These are phyloP conservation scores for Eupithecia pulchellata DNA, from an alignment of 2,888 invertebrate species.

Conservation along the genomic window DNA sequence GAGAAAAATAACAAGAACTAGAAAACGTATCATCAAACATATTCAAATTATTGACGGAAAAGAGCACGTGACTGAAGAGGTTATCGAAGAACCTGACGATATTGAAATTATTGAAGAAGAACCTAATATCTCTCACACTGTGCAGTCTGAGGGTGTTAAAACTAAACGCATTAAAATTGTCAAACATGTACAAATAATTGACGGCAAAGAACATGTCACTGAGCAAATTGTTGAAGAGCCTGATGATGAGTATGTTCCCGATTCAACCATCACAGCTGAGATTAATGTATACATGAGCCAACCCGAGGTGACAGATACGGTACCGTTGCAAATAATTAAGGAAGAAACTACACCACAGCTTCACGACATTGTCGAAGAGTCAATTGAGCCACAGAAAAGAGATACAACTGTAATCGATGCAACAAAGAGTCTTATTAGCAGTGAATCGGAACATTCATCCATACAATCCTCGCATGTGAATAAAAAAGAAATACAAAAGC, in stretches of 20 bases:
- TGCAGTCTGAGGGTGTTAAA: constrained; percentile 64
- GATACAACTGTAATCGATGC: constrained; percentile 37
- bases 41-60: constrained; percentile 92
- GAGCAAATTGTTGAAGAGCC: constrained; percentile 93
- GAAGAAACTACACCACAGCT: constrained; percentile 27
- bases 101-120: constrained; percentile 89
- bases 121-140: constrained; percentile 60
- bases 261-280: constrained; percentile 62
- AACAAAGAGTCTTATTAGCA: constrained; percentile 46
- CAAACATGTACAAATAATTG: constrained; percentile 89
- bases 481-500: constrained; percentile 13
- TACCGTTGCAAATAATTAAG: constrained; percentile 32
- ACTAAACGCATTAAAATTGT: constrained; percentile 86
- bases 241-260: constrained; percentile 72
- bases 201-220: constrained; percentile 91
- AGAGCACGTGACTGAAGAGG: constrained; percentile 92
- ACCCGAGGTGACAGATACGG: constrained; percentile 31
- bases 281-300: constrained; percentile 59
- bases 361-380: constrained; percentile 31
- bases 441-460: constrained; percentile 47
- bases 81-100: constrained; percentile 94
- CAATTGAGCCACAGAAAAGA: constrained; percentile 18
- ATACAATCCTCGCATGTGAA: constrained; percentile 14
- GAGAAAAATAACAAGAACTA: constrained; percentile 89
- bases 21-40: constrained; percentile 90